These are phyloP conservation scores for Grapholita molesta DNA, from an alignment of 1,140 invertebrate species.

Conservation along the genomic window DNA sequence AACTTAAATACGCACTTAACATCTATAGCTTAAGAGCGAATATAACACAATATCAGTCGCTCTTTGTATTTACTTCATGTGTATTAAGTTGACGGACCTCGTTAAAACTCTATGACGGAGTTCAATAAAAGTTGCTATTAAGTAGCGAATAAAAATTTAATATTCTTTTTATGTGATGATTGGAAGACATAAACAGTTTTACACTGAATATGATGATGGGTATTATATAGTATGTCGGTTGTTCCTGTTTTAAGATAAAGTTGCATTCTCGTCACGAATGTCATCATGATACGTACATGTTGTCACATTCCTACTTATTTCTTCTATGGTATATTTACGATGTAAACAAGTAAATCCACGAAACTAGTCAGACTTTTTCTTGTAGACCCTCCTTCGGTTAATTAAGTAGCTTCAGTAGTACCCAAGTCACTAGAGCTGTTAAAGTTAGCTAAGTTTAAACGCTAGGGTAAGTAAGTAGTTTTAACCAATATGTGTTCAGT, in stretches of 20 bases:
- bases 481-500: too few species aligned
- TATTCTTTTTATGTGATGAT: neutral
- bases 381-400: too few species aligned
- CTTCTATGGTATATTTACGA: slow-evolving; percentile 39
- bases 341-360: slow-evolving; percentile 46
- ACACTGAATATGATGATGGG: neutral
- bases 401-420: too few species aligned
- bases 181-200: neutral
- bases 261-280: too few species aligned
- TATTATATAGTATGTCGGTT: neutral
- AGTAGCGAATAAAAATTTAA: neutral
- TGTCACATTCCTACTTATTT: neutral
- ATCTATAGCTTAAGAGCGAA: neutral
- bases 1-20: neutral
- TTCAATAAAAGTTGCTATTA: neutral
- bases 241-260: neutral
- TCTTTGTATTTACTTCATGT: neutral
- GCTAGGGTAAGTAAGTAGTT: too few species aligned
- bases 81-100: neutral
- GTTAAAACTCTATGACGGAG: neutral
- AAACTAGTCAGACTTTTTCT: too few species aligned
- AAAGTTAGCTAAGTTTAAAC: too few species aligned
- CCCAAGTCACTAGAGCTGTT: too few species aligned
- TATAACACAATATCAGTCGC: neutral
- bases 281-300: too few species aligned